phyloP scores from a whole-genome alignment of 1,140 invertebrate genomes.

The Atta texana region DNA sequence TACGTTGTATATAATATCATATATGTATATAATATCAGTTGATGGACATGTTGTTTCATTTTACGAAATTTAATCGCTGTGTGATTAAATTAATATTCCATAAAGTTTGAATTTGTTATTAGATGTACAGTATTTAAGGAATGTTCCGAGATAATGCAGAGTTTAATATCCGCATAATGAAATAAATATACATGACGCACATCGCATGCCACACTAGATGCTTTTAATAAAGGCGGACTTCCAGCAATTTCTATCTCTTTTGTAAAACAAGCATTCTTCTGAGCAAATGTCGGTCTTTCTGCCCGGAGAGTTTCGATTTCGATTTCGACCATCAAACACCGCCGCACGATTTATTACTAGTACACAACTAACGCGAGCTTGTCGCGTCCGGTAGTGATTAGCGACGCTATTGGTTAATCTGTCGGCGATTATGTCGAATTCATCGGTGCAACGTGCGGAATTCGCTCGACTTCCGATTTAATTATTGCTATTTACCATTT shows the following conservation, averaged over 20 bases:
- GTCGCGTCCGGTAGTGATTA: slow-evolving; percentile 72
- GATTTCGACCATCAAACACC: slow-evolving; percentile 21
- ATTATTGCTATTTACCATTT: slow-evolving; percentile 78
- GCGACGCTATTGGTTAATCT: slow-evolving; percentile 78
- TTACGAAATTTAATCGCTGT: slow-evolving; percentile 43
- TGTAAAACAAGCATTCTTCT: slow-evolving; percentile 9
- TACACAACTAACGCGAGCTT: slow-evolving; percentile 70
- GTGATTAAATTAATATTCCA: slow-evolving; percentile 50
- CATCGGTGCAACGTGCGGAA: slow-evolving; percentile 74
- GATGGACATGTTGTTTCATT: slow-evolving; percentile 30
- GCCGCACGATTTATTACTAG: slow-evolving; percentile 72
- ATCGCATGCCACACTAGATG: background rate
- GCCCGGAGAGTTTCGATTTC: slow-evolving; percentile 30
- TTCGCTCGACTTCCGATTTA: slow-evolving; percentile 78
- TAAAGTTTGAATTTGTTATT: slow-evolving; percentile 50
- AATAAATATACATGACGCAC: slow-evolving; percentile 14
- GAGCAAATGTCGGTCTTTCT: slow-evolving; percentile 6
- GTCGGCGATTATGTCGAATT: slow-evolving; percentile 77
- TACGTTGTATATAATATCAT: slow-evolving; percentile 10
- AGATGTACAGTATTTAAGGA: slow-evolving; percentile 56
- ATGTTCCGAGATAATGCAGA: slow-evolving; percentile 48
- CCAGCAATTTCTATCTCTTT: background rate
- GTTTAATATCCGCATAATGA: slow-evolving; percentile 22
- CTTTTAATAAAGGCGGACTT: background rate
- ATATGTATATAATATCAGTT: slow-evolving; percentile 12